A percentile compares a stretch with the other conserved stretches of the same genome.
phyloP scores from a whole-genome alignment of 2,888 invertebrate species.

The Phalera bucephala region DNA sequence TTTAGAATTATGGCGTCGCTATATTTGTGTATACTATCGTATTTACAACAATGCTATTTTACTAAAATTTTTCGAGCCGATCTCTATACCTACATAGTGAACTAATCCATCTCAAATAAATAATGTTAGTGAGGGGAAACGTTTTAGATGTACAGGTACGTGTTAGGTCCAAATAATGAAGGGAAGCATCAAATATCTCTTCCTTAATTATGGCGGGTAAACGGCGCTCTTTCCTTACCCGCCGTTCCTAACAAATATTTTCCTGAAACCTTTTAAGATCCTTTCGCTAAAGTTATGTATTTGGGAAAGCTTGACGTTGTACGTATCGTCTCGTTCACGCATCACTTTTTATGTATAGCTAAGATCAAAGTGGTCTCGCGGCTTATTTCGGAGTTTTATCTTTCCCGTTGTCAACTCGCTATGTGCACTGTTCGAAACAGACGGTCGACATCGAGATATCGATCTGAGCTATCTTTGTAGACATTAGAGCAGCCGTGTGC shows the following conservation, averaged over 20 bases:
- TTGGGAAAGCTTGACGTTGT: constrained; percentile 39
- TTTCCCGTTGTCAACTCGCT: constrained; percentile 33
- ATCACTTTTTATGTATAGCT: constrained; percentile 30
- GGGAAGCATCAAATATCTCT: constrained; percentile 59
- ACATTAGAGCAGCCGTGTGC: constrained; percentile 49
- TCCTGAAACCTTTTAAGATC: constrained; percentile 50
- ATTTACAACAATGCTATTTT: too few relatives aligned
- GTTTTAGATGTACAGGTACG: constrained; percentile 33
- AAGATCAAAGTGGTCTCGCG: constrained; percentile 31
- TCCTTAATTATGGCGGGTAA: constrained; percentile 54
- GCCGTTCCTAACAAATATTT: constrained; percentile 53
- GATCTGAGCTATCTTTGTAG: constrained; percentile 60
- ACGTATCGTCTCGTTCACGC: constrained; percentile 38
- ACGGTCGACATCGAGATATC: constrained; percentile 48
- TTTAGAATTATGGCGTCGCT: too few relatives aligned
- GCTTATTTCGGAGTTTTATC: constrained; percentile 32
- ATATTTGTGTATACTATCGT: too few relatives aligned
- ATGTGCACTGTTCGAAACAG: constrained; percentile 38
- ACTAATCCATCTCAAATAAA: constrained; percentile 25
- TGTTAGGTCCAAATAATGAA: constrained; percentile 37
- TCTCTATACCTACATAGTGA: too few relatives aligned
- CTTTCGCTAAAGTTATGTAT: constrained; percentile 41
- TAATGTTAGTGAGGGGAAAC: constrained; percentile 25
- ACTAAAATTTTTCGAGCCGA: too few relatives aligned
- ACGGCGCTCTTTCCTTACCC: constrained; percentile 40